Evolutionary conservation across 2,797 vertebrate genomes (phyloP).

Genomic region (Tragopan temminckii): DNA sequence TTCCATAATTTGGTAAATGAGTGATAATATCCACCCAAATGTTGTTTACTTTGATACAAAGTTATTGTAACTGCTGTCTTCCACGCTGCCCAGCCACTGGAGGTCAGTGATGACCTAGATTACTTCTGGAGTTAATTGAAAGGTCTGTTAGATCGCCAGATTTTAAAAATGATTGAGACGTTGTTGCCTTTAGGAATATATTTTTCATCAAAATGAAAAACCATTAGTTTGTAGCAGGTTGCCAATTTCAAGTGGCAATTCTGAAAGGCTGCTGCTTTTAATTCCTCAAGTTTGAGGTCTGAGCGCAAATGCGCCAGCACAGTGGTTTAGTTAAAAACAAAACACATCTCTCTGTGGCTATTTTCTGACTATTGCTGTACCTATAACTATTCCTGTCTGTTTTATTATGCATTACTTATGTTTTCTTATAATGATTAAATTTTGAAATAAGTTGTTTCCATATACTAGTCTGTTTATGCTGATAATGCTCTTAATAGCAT

Average conservation of each 20-base stretch:
- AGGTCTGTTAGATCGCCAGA: background rate
- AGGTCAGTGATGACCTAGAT: background rate
- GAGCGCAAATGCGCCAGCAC: background rate
- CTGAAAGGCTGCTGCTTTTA: background rate
- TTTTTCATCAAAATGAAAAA: background rate
- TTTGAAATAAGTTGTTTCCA: background rate
- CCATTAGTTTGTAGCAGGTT: background rate
- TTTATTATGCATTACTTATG: background rate
- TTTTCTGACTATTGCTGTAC: background rate
- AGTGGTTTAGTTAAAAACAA: background rate
- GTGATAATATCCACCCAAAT: background rate
- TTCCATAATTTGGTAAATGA: background rate
- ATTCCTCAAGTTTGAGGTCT: background rate
- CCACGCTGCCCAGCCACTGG: background rate
- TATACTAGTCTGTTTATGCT: background rate
- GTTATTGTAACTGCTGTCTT: background rate
- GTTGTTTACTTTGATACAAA: background rate
- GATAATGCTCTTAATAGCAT: background rate
- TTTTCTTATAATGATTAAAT: background rate
- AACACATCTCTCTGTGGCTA: background rate
- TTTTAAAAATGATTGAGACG: background rate
- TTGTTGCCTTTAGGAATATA: background rate
- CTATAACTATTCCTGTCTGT: background rate
- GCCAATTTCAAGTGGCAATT: background rate
- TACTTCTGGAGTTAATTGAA: background rate